Percentiles rank a stretch among this genome's conserved stretches.
Evolutionary conservation across 1,140 invertebrate species (phyloP).

Genomic region (Procambarus clarkii): DNA sequence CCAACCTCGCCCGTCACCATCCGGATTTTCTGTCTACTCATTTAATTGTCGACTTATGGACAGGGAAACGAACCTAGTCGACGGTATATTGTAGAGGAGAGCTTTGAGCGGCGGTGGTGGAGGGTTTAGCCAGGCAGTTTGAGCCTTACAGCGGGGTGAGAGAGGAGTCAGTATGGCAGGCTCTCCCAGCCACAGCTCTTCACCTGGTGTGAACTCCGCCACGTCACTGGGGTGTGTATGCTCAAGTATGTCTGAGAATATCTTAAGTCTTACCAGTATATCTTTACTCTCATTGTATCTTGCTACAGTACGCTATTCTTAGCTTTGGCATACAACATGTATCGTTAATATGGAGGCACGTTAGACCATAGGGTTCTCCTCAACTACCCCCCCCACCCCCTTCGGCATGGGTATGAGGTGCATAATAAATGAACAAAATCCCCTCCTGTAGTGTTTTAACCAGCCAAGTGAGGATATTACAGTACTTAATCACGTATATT

Average conservation of each 20-base stretch:
- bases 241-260: constrained; percentile 25
- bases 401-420: too few species aligned
- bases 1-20: constrained; percentile 32
- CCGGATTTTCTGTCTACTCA: constrained; percentile 21
- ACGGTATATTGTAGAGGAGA: neutral
- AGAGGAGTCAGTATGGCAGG: neutral
- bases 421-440: too few species aligned
- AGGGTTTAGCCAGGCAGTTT: neutral
- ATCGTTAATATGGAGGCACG: too few species aligned
- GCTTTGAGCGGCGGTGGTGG: neutral
- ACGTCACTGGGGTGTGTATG: constrained; percentile 42
- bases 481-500: too few species aligned
- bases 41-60: neutral
- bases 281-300: too few species aligned
- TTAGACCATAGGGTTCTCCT: too few species aligned
- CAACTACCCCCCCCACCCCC: too few species aligned
- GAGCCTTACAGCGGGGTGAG: neutral
- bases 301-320: neutral
- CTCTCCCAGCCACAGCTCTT: neutral
- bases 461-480: too few species aligned
- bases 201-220: constrained; percentile 41
- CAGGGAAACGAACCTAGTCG: neutral
- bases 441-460: too few species aligned
- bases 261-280: neutral
- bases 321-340: too few species aligned